Evolutionary conservation across 1,140 invertebrate species (phyloP).

Genomic region (Pomacea maculata): DNA sequence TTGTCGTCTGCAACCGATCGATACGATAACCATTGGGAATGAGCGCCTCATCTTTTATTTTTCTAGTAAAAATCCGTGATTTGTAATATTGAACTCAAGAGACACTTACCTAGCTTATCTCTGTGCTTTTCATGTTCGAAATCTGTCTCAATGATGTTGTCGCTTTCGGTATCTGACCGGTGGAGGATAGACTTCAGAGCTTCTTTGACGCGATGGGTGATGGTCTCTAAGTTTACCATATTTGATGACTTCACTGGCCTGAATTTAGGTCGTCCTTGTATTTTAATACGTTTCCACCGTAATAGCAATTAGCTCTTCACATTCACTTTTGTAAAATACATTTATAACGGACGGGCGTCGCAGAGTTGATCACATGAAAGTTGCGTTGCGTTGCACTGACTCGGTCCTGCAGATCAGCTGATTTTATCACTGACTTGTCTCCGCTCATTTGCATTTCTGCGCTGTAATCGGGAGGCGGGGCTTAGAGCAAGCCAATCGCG

Average conservation of each 20-base stretch:
- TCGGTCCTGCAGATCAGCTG: not conserved
- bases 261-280: not conserved
- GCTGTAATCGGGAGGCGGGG: not conserved
- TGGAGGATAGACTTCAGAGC: constrained; percentile 1
- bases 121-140: constrained; percentile 23
- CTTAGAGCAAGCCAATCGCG: not conserved
- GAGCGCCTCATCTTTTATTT: not conserved
- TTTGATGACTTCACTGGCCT: not conserved
- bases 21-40: not conserved
- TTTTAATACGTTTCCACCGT: not conserved
- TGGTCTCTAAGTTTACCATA: constrained; percentile 11
- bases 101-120: constrained; percentile 24
- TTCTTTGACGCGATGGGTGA: constrained; percentile 6
- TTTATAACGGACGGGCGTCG: not conserved
- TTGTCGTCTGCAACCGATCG: not conserved
- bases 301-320: not conserved
- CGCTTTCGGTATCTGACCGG: not conserved
- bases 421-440: not conserved
- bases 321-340: not conserved
- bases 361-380: not conserved
- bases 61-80: not conserved
- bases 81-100: not conserved
- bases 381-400: no score
- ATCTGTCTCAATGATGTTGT: constrained; percentile 19
- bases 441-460: not conserved